phyloP scores from a whole-genome alignment of 2,797 vertebrate genomes.

The Galagoides demidoff region DNA sequence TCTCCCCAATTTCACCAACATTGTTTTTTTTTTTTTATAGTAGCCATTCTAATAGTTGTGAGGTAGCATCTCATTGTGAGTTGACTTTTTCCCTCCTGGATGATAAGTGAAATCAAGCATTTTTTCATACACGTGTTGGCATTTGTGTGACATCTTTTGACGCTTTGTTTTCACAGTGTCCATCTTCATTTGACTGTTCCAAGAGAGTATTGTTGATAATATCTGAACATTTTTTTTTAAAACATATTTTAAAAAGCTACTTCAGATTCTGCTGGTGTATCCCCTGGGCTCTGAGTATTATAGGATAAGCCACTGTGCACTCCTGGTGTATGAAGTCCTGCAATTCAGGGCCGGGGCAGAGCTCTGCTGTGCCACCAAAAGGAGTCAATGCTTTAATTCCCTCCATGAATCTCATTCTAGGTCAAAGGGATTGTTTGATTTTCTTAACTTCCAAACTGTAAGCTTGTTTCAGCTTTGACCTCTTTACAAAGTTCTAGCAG shows the following conservation, averaged over 20 bases:
- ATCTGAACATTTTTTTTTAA: neutral
- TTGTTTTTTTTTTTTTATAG: neutral
- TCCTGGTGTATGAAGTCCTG: neutral
- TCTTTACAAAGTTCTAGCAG: neutral
- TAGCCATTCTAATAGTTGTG: neutral
- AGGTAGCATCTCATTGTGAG: neutral
- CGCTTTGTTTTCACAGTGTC: neutral
- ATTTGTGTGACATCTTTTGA: neutral
- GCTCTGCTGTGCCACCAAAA: neutral
- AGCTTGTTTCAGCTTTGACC: slow-evolving; percentile 1
- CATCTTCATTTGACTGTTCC: neutral
- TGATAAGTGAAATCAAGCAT: neutral
- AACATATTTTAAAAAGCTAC: neutral
- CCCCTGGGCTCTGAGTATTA: neutral
- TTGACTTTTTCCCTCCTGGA: neutral
- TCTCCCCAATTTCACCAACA: neutral
- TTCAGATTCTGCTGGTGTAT: neutral
- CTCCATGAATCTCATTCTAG: slow-evolving; percentile 4
- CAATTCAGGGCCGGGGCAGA: neutral
- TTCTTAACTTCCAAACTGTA: slow-evolving; percentile 20
- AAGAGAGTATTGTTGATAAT: neutral
- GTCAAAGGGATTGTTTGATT: slow-evolving; percentile 6
- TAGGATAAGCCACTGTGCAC: neutral
- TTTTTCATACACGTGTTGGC: neutral
- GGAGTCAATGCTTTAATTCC: neutral